Percentiles rank a stretch among this genome's conserved stretches.
Evolutionary conservation across 2,888 invertebrate genomes (phyloP).

Genomic region (Lissonota sp.): DNA sequence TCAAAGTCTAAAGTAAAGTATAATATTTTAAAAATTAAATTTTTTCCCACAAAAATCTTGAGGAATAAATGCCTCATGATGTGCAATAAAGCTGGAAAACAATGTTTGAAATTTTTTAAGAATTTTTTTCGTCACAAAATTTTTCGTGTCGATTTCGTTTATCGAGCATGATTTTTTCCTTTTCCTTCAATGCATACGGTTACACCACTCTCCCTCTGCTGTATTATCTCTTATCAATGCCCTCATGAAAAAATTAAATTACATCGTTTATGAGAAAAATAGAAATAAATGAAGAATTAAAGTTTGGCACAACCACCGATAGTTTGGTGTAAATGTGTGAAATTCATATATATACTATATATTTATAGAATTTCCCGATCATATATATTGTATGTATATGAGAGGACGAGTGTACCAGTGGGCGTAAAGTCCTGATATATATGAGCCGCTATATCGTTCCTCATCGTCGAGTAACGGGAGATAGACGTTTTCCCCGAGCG

Average conservation of each 20-base stretch:
- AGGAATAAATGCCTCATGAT: too few species aligned
- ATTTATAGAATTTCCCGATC: too few species aligned
- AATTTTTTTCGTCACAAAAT: slow-evolving; percentile 49
- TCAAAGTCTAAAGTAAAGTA: too few species aligned
- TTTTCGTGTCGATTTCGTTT: slow-evolving; percentile 37
- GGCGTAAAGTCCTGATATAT: slow-evolving; percentile 39
- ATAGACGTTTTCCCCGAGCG: slow-evolving; percentile 53
- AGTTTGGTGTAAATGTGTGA: slow-evolving; percentile 73
- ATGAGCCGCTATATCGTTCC: slow-evolving; percentile 53
- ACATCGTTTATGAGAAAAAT: slow-evolving; percentile 65
- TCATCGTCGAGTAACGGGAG: slow-evolving; percentile 62
- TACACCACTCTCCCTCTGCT: not conserved
- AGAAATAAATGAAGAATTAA: slow-evolving; percentile 61
- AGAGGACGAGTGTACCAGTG: not conserved
- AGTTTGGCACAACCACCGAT: slow-evolving; percentile 77
- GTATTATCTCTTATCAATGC: slow-evolving; percentile 67
- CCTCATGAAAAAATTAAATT: slow-evolving; percentile 71
- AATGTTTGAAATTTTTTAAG: slow-evolving; percentile 62
- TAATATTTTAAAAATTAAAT: too few species aligned
- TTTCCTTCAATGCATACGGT: not conserved
- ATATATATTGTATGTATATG: too few species aligned
- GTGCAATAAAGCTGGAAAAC: too few species aligned
- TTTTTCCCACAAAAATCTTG: too few species aligned
- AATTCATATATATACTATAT: slow-evolving; percentile 63
- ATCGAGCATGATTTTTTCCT: slow-evolving; percentile 2